Percentiles rank a stretch among this genome's conserved stretches.
Evolutionary conservation across 2,797 vertebrate species (phyloP).

Genomic region (Channallabes apus): DNA sequence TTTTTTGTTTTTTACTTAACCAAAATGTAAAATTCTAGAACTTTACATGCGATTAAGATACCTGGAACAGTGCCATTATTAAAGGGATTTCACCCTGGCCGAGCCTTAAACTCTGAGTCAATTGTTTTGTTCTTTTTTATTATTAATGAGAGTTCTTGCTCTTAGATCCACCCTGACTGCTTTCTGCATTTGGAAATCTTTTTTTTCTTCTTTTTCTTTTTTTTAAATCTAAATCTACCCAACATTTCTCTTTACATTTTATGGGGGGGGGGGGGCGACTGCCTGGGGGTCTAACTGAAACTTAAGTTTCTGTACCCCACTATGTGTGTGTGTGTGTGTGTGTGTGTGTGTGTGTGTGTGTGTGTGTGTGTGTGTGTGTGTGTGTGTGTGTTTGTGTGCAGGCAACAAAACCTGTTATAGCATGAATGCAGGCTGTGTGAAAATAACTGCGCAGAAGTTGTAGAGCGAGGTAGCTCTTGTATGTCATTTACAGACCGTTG

Average conservation of each 20-base stretch:
- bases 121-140: too few relatives aligned
- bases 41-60: background rate
- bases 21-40: background rate
- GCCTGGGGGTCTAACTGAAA: conserved; percentile 22
- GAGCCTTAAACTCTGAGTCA: too few relatives aligned
- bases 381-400: background rate
- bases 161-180: background rate
- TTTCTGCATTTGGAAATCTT: background rate
- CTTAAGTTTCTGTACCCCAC: background rate
- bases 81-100: too few relatives aligned
- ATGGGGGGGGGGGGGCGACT: background rate
- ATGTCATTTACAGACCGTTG: conserved; percentile 5
- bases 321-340: conserved; percentile 3
- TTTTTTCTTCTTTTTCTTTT: background rate
- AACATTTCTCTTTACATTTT: background rate
- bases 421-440: conserved; percentile 15
- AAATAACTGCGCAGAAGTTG: background rate
- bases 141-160: background rate
- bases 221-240: background rate
- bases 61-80: background rate
- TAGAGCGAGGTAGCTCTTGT: conserved; percentile 17
- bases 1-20: background rate
- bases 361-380: conserved; percentile 4
- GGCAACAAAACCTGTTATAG: conserved; percentile 6
- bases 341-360: background rate